Conservation (phyloP, 2,113 vertebrate species). For the Paraplagusia blochii region DNA sequence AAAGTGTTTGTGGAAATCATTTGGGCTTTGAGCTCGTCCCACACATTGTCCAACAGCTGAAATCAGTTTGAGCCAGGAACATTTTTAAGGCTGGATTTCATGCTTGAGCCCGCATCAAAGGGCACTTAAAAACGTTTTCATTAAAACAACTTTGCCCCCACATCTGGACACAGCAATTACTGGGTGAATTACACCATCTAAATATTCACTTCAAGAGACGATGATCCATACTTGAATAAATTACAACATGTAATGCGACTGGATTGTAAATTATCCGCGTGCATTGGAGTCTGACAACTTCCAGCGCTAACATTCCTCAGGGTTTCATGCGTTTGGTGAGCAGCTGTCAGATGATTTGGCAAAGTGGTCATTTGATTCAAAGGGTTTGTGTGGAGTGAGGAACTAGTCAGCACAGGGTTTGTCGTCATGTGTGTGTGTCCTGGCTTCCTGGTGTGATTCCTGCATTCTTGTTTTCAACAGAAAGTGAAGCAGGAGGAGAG, state of each 20-base stretch:
- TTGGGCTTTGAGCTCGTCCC: constrained; percentile 55
- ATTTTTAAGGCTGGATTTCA: constrained; percentile 56
- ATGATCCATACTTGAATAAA: constrained; percentile 31
- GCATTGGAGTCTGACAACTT: background rate
- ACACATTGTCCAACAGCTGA: constrained; percentile 67
- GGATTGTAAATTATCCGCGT: background rate
- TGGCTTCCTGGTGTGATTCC: constrained; percentile 57
- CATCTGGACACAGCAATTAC: constrained; percentile 63
- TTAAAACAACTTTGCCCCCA: constrained; percentile 47
- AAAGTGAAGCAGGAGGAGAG: constrained; percentile 37
- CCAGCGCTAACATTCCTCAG: constrained; percentile 7
- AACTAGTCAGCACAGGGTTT: constrained; percentile 38
- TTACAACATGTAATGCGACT: constrained; percentile 16
- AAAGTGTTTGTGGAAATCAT: constrained; percentile 66
- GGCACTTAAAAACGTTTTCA: constrained; percentile 28
- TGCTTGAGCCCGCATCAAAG: constrained; percentile 63
- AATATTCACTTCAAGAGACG: constrained; percentile 23
- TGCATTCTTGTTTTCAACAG: constrained; percentile 60
- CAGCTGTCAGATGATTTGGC: constrained; percentile 38
- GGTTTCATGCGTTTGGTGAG: constrained; percentile 24
- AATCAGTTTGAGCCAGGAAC: constrained; percentile 58
- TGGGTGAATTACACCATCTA: constrained; percentile 39
- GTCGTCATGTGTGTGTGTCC: constrained; percentile 61
- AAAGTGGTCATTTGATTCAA: constrained; percentile 30
- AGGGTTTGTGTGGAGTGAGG: constrained; percentile 38